Percentiles rank a stretch among this genome's conserved stretches.
Evolutionary conservation across 1,140 invertebrate genomes (phyloP).

Genomic region (Ruditapes philippinarum): DNA sequence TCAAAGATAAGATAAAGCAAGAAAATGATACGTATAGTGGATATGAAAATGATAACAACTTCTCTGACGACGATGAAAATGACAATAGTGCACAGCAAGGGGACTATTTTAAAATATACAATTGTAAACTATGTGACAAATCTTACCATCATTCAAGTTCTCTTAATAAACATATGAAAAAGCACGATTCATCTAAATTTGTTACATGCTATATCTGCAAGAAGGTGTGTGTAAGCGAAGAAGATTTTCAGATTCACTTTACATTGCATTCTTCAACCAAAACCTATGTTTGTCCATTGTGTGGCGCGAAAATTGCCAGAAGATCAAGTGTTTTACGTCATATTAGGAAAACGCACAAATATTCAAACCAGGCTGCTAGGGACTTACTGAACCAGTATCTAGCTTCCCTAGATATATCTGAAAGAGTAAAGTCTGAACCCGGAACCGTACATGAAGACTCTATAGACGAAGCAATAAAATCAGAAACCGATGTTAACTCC

Average conservation of each 20-base stretch:
- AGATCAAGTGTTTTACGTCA: slow-evolving; percentile 54
- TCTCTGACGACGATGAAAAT: background rate
- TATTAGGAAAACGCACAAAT: slow-evolving; percentile 47
- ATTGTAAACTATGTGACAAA: slow-evolving; percentile 48
- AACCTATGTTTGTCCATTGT: slow-evolving; percentile 36
- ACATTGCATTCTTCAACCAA: slow-evolving; percentile 17
- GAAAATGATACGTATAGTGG: background rate
- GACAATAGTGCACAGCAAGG: background rate
- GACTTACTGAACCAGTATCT: slow-evolving; percentile 51
- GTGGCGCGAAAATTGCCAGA: slow-evolving; percentile 38
- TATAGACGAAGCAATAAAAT: background rate
- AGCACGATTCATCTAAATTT: slow-evolving; percentile 22
- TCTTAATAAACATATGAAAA: slow-evolving; percentile 61
- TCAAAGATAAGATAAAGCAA: background rate
- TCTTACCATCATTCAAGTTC: slow-evolving; percentile 61
- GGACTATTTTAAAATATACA: slow-evolving; percentile 28
- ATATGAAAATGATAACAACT: background rate
- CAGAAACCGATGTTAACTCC: background rate
- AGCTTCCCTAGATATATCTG: slow-evolving; percentile 9
- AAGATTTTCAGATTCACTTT: slow-evolving; percentile 49
- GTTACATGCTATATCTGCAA: slow-evolving; percentile 50
- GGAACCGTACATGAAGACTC: background rate
- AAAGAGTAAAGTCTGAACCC: background rate
- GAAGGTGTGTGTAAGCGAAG: slow-evolving; percentile 11
- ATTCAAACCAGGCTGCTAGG: slow-evolving; percentile 32